Percentiles rank a stretch among this genome's conserved stretches.
Evolutionary conservation across 2,888 invertebrate species (phyloP).

Genomic region (Limnephilus lunatus): DNA sequence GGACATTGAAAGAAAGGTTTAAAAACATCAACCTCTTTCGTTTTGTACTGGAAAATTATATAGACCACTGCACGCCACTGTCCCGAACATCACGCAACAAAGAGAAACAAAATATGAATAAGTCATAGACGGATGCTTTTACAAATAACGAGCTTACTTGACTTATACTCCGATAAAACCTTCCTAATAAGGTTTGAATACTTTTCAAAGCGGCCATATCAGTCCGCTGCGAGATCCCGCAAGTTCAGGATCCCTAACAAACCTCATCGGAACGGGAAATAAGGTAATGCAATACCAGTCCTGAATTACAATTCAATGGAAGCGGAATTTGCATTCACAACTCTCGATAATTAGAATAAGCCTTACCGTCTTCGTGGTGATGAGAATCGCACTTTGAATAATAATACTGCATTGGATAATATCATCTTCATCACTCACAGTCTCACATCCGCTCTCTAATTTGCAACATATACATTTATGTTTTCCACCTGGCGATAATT

Average conservation of each 20-base stretch:
- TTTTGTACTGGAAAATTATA: not conserved
- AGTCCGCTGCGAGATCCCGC: slow-evolving; percentile 13
- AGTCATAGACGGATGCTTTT: slow-evolving; percentile 39
- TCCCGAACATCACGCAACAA: not conserved
- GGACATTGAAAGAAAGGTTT: too few relatives aligned
- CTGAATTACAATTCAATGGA: slow-evolving; percentile 59
- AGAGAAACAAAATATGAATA: slow-evolving; percentile 26
- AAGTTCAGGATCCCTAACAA: not conserved
- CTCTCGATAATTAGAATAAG: slow-evolving; percentile 57
- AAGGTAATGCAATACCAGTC: slow-evolving; percentile 55
- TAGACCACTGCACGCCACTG: not conserved
- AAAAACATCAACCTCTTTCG: too few relatives aligned
- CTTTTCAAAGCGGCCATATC: slow-evolving; percentile 18
- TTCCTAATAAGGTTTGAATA: slow-evolving; percentile 40
- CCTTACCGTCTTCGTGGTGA: slow-evolving; percentile 49
- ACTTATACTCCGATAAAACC: slow-evolving; percentile 39
- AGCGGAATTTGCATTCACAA: slow-evolving; percentile 54
- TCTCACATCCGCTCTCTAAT: too few relatives aligned
- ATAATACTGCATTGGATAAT: slow-evolving; percentile 46
- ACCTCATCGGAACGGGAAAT: slow-evolving; percentile 46
- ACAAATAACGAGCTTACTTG: slow-evolving; percentile 33
- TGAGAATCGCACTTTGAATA: slow-evolving; percentile 54
- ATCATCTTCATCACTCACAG: not conserved
- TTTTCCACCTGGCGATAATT: not conserved
- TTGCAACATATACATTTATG: not conserved